These are phyloP conservation scores for Bolborhynchus lineola DNA, from an alignment of 2,113 vertebrate genomes.

Conservation along the genomic window DNA sequence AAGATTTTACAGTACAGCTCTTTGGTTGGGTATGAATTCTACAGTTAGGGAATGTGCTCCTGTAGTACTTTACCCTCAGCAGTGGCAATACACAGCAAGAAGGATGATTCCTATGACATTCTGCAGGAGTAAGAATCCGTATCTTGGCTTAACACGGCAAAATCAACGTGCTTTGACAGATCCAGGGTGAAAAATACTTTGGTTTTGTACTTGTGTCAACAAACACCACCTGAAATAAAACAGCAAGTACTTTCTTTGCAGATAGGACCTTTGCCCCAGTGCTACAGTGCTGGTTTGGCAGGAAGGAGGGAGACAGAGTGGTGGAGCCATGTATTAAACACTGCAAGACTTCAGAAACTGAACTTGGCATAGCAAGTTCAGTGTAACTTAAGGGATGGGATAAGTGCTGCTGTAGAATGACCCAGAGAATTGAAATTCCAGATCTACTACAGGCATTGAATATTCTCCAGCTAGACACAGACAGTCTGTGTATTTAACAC, in stretches of 20 bases:
- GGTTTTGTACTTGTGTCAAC: not conserved
- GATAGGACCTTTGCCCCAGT: not conserved
- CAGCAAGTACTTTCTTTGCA: not conserved
- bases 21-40: not conserved
- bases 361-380: not conserved
- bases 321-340: not conserved
- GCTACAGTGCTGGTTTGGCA: not conserved
- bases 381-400: not conserved
- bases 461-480: not conserved
- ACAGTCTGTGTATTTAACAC: not conserved
- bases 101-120: not conserved
- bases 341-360: not conserved
- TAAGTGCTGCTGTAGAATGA: not conserved
- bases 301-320: not conserved
- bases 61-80: not conserved
- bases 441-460: not conserved
- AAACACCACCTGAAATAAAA: not conserved
- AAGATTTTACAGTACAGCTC: not conserved
- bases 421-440: not conserved
- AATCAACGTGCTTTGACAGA: not conserved
- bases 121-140: not conserved
- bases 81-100: not conserved
- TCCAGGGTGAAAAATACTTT: not conserved
- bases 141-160: not conserved
- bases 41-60: not conserved